phyloP scores from a whole-genome alignment of 2,113 vertebrate species.

The Hyaena hyaena region DNA sequence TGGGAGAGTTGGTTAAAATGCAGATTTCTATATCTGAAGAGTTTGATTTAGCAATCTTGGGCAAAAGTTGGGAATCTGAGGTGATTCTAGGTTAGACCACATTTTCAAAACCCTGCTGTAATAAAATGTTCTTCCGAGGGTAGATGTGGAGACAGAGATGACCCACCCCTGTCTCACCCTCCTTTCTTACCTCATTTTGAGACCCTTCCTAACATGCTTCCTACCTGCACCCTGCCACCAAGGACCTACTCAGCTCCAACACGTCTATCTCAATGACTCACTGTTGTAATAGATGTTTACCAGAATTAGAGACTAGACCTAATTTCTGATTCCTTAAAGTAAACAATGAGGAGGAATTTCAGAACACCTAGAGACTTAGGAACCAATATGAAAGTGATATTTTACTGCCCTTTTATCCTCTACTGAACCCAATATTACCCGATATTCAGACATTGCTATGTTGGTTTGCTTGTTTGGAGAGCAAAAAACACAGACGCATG shows the following conservation, averaged over 20 bases:
- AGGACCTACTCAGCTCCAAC: neutral
- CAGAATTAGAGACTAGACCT: neutral
- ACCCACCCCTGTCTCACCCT: neutral
- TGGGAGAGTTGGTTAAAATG: neutral
- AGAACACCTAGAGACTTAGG: neutral
- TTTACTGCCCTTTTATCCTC: neutral
- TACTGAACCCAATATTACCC: neutral
- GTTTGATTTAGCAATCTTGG: neutral
- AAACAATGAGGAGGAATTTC: neutral
- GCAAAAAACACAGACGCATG: neutral
- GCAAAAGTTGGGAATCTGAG: neutral
- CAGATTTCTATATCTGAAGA: neutral
- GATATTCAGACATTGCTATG: neutral
- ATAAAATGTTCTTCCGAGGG: neutral
- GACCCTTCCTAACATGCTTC: neutral
- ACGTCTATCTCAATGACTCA: neutral
- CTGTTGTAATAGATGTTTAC: neutral
- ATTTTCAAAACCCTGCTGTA: neutral
- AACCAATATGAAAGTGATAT: neutral
- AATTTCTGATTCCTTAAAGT: conserved; percentile 13
- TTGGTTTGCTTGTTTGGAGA: neutral
- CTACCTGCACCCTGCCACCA: neutral
- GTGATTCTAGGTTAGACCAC: neutral
- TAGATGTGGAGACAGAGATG: neutral
- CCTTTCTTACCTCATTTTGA: neutral